phyloP scores from a whole-genome alignment of 2,113 vertebrate genomes.

The Aptenodytes patagonicus region DNA sequence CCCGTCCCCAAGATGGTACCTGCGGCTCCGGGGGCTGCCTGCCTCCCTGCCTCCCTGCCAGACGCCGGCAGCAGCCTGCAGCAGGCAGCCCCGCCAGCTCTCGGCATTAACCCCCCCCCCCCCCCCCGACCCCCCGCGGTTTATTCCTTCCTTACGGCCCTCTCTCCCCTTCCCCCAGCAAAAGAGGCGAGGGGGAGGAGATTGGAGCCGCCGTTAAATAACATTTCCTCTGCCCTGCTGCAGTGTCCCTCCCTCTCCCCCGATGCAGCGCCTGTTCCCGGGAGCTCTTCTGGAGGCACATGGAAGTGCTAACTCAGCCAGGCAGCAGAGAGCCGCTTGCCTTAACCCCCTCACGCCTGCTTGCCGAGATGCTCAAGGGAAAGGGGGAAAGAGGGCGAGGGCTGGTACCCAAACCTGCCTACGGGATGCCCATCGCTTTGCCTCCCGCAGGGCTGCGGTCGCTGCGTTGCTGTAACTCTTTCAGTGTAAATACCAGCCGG shows the following conservation, averaged over 20 bases:
- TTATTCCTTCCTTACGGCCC: background rate
- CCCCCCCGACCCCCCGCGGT: too few species aligned
- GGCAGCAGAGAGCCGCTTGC: background rate
- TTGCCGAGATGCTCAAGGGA: background rate
- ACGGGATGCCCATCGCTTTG: fast-evolving
- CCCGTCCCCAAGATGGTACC: background rate
- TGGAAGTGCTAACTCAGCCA: conserved; percentile 27
- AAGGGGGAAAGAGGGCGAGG: fast-evolving
- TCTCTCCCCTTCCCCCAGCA: background rate
- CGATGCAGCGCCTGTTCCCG: conserved; percentile 1
- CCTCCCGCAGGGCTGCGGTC: background rate
- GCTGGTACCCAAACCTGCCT: background rate
- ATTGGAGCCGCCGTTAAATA: background rate
- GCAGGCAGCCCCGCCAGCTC: background rate
- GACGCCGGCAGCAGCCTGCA: background rate
- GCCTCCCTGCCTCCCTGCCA: background rate
- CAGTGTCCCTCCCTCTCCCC: background rate
- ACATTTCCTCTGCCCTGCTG: background rate
- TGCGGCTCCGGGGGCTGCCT: background rate
- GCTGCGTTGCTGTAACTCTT: fast-evolving
- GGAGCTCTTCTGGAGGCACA: conserved; percentile 14
- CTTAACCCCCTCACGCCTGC: conserved; percentile 45
- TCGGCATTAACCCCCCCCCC: background rate
- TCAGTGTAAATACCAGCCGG: fast-evolving
- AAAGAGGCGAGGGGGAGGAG: background rate